phyloP scores from a whole-genome alignment of 2,888 invertebrate species.

The Pammene aurita region DNA sequence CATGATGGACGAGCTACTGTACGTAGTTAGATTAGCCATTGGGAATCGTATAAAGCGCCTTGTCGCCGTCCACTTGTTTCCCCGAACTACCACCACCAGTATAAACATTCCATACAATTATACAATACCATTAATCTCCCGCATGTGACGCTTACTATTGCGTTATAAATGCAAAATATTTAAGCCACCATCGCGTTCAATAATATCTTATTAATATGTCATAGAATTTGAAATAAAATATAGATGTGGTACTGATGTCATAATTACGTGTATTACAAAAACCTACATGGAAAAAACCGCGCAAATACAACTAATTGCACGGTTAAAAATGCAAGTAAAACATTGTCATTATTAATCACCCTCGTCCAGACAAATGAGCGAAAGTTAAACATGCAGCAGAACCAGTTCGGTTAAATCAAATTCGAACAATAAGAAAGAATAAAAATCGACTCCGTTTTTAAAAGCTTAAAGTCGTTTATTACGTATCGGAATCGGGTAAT shows the following conservation, averaged over 20 bases:
- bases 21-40: too few relatives aligned
- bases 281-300: too few relatives aligned
- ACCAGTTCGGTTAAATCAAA: constrained; percentile 42
- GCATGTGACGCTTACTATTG: background rate
- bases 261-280: too few relatives aligned
- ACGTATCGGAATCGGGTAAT: constrained; percentile 22
- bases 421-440: constrained; percentile 39
- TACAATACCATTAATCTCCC: constrained; percentile 43
- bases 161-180: too few relatives aligned
- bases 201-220: too few relatives aligned
- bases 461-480: constrained; percentile 33
- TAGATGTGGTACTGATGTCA: too few relatives aligned
- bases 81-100: constrained; percentile 71
- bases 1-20: background rate
- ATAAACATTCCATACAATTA: constrained; percentile 53
- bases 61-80: constrained; percentile 62
- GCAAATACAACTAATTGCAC: constrained; percentile 31
- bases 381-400: constrained; percentile 40
- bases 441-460: constrained; percentile 20
- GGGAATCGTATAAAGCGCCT: constrained; percentile 43
- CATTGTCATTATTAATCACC: constrained; percentile 40
- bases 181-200: too few relatives aligned
- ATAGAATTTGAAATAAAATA: too few relatives aligned
- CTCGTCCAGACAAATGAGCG: constrained; percentile 42
- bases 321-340: constrained; percentile 35